These are phyloP conservation scores for Colaptes auratus DNA, from an alignment of 2,113 vertebrate genomes.

Conservation along the genomic window DNA sequence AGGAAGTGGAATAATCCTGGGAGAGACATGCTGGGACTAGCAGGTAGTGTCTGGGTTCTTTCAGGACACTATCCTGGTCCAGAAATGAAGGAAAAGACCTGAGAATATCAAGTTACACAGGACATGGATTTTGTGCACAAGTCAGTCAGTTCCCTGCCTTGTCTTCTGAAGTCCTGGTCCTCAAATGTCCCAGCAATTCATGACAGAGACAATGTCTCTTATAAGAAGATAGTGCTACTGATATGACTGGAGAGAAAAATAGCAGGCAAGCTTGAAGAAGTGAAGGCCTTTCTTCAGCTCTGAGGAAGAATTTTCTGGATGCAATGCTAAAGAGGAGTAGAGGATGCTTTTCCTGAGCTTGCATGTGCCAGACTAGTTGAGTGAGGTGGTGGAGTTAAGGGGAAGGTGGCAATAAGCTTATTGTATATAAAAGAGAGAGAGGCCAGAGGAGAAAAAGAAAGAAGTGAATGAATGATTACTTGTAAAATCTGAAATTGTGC, in stretches of 20 bases:
- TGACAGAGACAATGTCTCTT: background rate
- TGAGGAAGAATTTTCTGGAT: background rate
- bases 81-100: background rate
- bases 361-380: background rate
- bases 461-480: background rate
- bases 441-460: background rate
- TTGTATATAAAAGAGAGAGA: accelerated
- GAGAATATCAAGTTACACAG: background rate
- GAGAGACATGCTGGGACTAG: background rate
- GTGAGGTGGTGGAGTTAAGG: background rate
- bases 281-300: background rate
- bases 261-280: background rate
- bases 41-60: background rate
- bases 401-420: background rate
- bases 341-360: background rate
- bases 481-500: background rate
- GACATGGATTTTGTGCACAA: background rate
- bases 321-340: background rate
- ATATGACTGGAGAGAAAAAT: accelerated
- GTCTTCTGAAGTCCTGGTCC: background rate
- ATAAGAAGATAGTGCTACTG: background rate
- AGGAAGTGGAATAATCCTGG: background rate
- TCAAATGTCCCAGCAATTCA: background rate
- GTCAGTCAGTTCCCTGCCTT: background rate
- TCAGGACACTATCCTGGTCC: background rate